Conservation (phyloP, 2,797 vertebrate species). For the Microhierax caerulescens region DNA sequence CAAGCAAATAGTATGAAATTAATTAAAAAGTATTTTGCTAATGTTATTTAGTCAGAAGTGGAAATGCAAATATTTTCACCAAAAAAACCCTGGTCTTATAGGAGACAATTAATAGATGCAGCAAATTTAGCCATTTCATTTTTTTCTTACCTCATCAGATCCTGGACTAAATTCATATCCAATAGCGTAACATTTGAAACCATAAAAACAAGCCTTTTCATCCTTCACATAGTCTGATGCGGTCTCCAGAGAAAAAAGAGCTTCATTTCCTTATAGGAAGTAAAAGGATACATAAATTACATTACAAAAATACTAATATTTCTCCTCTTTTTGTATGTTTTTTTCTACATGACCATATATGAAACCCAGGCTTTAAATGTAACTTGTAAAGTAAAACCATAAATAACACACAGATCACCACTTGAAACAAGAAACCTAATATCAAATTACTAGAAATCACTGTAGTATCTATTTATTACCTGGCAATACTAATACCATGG, state of each 20-base stretch:
- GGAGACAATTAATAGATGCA: neutral
- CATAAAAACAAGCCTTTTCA: constrained; percentile 96
- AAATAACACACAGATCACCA: neutral
- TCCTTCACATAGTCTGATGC: constrained; percentile 99
- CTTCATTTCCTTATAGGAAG: constrained; percentile 89
- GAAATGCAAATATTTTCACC: neutral
- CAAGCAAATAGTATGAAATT: neutral
- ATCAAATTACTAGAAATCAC: neutral
- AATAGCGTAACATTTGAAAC: constrained; percentile 96
- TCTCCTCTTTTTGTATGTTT: neutral
- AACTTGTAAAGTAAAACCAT: neutral
- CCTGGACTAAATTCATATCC: constrained; percentile 98
- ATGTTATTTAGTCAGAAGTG: neutral
- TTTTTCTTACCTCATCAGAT: constrained; percentile 88
- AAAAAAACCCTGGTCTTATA: neutral
- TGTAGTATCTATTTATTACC: constrained; percentile 72
- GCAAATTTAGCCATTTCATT: neutral
- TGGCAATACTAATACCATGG: constrained; percentile 92
- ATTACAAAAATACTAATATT: neutral
- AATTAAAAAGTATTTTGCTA: neutral
- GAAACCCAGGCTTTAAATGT: neutral
- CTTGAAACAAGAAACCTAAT: neutral
- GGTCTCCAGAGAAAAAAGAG: constrained; percentile 95
- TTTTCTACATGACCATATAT: neutral
- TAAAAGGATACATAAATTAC: neutral